phyloP scores from a whole-genome alignment of 2,113 vertebrate genomes.

The Rhinichthys klamathensis region DNA sequence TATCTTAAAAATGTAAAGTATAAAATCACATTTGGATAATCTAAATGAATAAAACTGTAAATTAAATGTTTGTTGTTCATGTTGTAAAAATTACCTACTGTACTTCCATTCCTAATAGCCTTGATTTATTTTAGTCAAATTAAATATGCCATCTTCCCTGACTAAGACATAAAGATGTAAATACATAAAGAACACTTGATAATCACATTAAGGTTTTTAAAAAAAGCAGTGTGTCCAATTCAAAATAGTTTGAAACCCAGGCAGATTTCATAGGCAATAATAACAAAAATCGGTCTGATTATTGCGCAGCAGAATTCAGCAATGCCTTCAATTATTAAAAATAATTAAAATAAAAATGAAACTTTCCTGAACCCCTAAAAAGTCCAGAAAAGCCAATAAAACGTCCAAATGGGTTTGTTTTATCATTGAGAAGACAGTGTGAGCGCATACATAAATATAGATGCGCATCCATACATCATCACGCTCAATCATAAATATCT shows the following conservation, averaged over 20 bases:
- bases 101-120: neutral
- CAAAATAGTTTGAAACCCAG: slow-evolving; percentile 6
- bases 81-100: neutral
- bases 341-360: neutral
- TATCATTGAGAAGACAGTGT: neutral
- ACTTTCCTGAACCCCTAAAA: neutral
- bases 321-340: slow-evolving; percentile 50
- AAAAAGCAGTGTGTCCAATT: neutral
- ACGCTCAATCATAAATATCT: neutral
- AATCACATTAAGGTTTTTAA: neutral
- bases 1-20: neutral
- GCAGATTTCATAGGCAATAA: slow-evolving; percentile 62
- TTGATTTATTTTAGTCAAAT: neutral
- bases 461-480: neutral
- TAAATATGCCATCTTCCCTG: neutral
- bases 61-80: neutral
- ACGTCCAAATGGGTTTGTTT: neutral
- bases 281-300: slow-evolving; percentile 42
- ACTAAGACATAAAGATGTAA: neutral
- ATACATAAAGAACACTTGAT: neutral
- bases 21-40: neutral
- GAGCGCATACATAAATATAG: neutral
- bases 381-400: neutral
- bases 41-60: neutral
- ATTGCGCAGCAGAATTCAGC: slow-evolving; percentile 52